phyloP scores from a whole-genome alignment of 2,797 vertebrate genomes.

The Tenualosa thibaudeaui region DNA sequence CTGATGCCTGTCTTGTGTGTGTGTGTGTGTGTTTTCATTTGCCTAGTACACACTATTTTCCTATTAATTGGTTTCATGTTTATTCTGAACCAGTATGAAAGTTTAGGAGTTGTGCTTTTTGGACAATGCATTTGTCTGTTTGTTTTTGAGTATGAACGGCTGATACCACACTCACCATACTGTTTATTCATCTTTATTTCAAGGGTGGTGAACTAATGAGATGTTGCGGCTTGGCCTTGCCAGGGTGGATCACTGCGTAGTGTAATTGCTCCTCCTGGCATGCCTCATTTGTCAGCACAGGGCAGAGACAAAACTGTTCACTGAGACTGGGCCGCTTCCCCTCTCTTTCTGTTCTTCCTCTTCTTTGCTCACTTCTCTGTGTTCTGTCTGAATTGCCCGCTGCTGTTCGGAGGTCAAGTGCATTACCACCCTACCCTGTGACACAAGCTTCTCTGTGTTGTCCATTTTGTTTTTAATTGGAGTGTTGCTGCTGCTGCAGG shows the following conservation, averaged over 20 bases:
- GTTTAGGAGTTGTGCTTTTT: neutral
- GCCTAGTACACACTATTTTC: neutral
- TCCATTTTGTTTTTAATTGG: slow-evolving; percentile 22
- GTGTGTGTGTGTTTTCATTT: neutral
- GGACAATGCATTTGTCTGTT: neutral
- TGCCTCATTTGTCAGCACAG: slow-evolving; percentile 18
- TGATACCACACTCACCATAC: neutral
- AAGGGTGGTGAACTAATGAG: slow-evolving; percentile 42
- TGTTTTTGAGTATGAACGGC: neutral
- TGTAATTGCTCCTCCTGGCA: slow-evolving; percentile 38
- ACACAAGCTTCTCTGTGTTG: slow-evolving; percentile 1
- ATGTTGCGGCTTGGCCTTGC: slow-evolving; percentile 23
- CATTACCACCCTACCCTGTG: slow-evolving; percentile 16
- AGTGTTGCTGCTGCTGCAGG: neutral
- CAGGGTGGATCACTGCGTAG: slow-evolving; percentile 24
- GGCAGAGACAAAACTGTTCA: neutral
- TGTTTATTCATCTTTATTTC: slow-evolving; percentile 30
- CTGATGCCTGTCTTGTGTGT: neutral
- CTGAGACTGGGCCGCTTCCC: neutral
- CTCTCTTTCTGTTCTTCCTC: neutral
- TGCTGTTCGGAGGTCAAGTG: slow-evolving; percentile 41
- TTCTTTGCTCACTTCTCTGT: slow-evolving; percentile 8
- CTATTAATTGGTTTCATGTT: neutral
- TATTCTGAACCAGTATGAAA: neutral
- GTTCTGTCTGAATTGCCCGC: slow-evolving; percentile 8